phyloP scores from a whole-genome alignment of 2,888 invertebrate species.

The Stramonita haemastoma region DNA sequence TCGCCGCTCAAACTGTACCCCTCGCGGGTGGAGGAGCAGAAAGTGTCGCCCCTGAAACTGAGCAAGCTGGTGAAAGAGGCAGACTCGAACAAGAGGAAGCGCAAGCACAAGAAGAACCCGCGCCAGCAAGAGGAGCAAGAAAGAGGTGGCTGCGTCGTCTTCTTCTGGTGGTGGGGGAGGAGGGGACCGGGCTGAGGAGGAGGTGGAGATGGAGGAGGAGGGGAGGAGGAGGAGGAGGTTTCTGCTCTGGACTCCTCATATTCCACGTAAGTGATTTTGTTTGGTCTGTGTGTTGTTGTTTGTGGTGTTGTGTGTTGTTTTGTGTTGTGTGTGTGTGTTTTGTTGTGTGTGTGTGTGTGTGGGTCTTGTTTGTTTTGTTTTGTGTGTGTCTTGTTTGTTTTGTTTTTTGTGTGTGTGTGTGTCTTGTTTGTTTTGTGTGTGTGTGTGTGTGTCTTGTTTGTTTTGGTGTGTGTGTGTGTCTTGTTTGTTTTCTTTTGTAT shows the following conservation, averaged over 20 bases:
- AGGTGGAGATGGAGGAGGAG: conserved; percentile 20
- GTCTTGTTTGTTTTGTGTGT: not conserved
- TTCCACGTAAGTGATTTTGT: too few species aligned
- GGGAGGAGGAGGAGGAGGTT: not conserved
- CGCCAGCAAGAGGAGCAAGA: conserved; percentile 5
- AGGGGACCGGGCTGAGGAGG: conserved; percentile 15
- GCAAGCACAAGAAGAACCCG: conserved; percentile 17
- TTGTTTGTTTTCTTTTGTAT: too few species aligned
- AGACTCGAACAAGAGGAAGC: conserved; percentile 5
- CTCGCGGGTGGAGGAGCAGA: conserved; percentile 50
- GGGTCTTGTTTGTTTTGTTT: too few species aligned
- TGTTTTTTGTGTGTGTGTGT: too few species aligned
- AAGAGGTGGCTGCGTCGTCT: not conserved
- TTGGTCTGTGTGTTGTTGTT: too few species aligned
- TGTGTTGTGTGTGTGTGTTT: too few species aligned
- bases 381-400: too few species aligned
- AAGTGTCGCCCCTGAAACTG: conserved; percentile 1
- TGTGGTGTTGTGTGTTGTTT: too few species aligned
- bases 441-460: not conserved
- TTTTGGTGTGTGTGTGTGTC: too few species aligned
- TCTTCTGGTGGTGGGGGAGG: not conserved
- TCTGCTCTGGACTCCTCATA: too few species aligned
- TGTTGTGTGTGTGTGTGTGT: too few species aligned
- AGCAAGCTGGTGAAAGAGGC: conserved; percentile 23
- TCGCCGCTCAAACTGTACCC: conserved; percentile 47